phyloP scores from a whole-genome alignment of 2,797 vertebrate species.

The Rhynchonycteris naso region DNA sequence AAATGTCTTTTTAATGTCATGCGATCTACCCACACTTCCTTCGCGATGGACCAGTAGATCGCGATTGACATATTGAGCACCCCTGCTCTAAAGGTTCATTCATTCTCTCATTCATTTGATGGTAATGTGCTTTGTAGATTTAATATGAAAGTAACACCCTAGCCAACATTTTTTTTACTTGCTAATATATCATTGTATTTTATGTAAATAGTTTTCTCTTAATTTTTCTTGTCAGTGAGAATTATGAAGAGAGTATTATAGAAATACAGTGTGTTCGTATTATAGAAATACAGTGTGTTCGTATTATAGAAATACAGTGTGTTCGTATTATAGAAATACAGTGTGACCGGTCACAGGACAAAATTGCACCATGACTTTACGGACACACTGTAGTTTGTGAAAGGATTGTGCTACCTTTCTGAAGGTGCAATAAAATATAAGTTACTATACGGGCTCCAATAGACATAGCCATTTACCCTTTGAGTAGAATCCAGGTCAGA shows the following conservation, averaged over 20 bases:
- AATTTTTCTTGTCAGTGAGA: neutral
- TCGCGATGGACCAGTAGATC: too few relatives aligned
- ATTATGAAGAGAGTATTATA: constrained; percentile 19
- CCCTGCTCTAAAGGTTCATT: neutral
- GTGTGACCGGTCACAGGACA: too few relatives aligned
- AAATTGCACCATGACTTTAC: too few relatives aligned
- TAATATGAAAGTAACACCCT: constrained; percentile 30
- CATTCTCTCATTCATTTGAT: neutral
- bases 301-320: too few relatives aligned
- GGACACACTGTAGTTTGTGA: too few relatives aligned
- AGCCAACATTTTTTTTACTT: constrained; percentile 16
- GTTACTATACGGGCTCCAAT: neutral
- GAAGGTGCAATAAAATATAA: neutral
- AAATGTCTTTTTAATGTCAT: too few relatives aligned
- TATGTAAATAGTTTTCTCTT: neutral
- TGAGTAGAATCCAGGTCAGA: neutral
- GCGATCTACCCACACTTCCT: too few relatives aligned
- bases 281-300: too few relatives aligned
- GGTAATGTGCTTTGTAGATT: constrained; percentile 42
- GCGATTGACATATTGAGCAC: too few relatives aligned
- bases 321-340: too few relatives aligned
- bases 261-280: too few relatives aligned
- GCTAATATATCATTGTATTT: constrained; percentile 42
- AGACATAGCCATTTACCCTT: neutral
- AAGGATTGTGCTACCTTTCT: neutral